Evolutionary conservation across 1,140 invertebrate species (phyloP), one percentile per base, ranked within the genome.

Genomic region (Lepidurus apus): DNA sequence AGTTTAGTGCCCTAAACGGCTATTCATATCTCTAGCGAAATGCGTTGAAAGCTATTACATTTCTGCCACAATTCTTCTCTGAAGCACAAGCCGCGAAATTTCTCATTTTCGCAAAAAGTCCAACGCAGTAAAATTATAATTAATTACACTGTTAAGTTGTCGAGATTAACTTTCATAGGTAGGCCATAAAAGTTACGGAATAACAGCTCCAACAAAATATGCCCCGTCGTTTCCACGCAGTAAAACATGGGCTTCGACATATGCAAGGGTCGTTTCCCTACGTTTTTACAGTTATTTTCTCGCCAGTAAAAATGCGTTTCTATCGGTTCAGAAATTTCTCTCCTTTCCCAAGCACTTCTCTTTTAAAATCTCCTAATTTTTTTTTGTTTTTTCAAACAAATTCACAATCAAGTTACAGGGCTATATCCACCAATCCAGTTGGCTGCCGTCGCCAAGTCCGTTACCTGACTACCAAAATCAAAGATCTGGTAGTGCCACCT

Each of bases 221-320:
- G 53, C n/a, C 53, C 53, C 21, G 53, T 21, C 53, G 53, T 65
- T 34, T 65, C 53, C 53, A 65, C 13, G 53, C 53, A 65, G 53
- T 65, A 65, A 65, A 65, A 65, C 53, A 65, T 17, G 53, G 53
- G 53, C 53, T 65, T 65, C 53, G 53, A 65, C 53, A 65, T 65
- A 65, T 65, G 53, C 53, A 65, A 65, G 17, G 53, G 53, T 65
- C 53, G 53, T 65, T 65, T 65, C 53, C 53, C 34, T 3, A 34
- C 17, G n/a, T 65, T 21, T 65, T 65, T 65, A 65, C 53, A 65
- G 53, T 65, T 65, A 65, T 65, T 21, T 34, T 21, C 53, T 65
- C 53, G 53, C 53, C 53, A 65, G 53, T 65, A 65, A 21, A 65
- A 65, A 65, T 7, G 3, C 8, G 3, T 1, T 65, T 13, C 21